Percentiles rank a stretch among this genome's conserved stretches.
Conservation (phyloP, 2,888 invertebrate species). For the Ametastegia equiseti region DNA sequence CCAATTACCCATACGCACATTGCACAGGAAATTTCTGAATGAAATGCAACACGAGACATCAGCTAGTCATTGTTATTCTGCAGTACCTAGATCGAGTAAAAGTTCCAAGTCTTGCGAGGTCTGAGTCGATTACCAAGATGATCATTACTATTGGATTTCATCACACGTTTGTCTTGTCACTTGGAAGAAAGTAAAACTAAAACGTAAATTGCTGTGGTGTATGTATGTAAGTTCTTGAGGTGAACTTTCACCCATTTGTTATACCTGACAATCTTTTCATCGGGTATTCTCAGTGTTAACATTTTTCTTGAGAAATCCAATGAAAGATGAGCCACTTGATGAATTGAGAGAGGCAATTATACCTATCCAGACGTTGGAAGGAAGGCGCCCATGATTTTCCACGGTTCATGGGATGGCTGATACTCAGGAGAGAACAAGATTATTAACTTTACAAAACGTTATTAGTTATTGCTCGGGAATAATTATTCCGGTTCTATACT, state of each 20-base stretch:
- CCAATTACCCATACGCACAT: background rate
- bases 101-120: background rate
- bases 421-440: constrained; percentile 3
- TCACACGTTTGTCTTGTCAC: constrained; percentile 11
- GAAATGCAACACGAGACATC: background rate
- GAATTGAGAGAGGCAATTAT: background rate
- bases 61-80: background rate
- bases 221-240: background rate
- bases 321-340: background rate
- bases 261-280: background rate
- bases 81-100: background rate
- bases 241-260: background rate
- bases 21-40: background rate
- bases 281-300: background rate
- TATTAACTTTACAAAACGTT: constrained; percentile 19
- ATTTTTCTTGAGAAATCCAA: background rate
- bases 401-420: background rate
- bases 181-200: constrained; percentile 30
- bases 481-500: constrained; percentile 32
- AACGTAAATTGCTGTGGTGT: background rate
- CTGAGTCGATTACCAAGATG: constrained; percentile 25
- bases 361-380: background rate
- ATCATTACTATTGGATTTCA: constrained; percentile 20
- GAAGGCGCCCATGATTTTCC: background rate
- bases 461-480: constrained; percentile 32